Evolutionary conservation across 2,888 invertebrate genomes (phyloP).

Genomic region (Drosophila anomalata): DNA sequence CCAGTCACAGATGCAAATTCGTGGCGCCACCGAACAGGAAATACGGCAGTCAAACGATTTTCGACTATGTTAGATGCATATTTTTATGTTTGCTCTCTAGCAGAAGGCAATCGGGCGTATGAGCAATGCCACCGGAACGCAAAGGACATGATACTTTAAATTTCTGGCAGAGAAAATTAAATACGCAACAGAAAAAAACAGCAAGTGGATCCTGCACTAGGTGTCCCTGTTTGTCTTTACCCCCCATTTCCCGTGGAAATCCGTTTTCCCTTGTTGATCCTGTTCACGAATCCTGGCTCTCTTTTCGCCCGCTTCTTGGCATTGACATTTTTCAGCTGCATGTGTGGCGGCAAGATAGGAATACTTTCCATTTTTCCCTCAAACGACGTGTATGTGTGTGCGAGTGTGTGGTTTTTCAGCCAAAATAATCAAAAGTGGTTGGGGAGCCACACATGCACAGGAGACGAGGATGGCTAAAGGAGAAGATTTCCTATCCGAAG

Average conservation of each 20-base stretch:
- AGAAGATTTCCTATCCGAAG: slow-evolving; percentile 42
- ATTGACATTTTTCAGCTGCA: slow-evolving; percentile 48
- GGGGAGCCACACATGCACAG: slow-evolving; percentile 16
- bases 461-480: slow-evolving; percentile 27
- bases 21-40: slow-evolving; percentile 19
- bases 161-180: not conserved
- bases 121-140: slow-evolving; percentile 8
- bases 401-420: slow-evolving; percentile 26
- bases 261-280: slow-evolving; percentile 10
- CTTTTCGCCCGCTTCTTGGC: slow-evolving; percentile 33
- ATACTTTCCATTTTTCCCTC: slow-evolving; percentile 43
- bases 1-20: slow-evolving; percentile 29
- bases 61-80: slow-evolving; percentile 19
- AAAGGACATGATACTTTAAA: not conserved
- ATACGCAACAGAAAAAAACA: no score
- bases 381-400: not conserved
- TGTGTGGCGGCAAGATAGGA: slow-evolving; percentile 42
- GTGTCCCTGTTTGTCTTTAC: not conserved
- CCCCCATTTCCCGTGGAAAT: slow-evolving; percentile 14
- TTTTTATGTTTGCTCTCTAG: slow-evolving; percentile 10
- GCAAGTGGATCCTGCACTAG: not conserved
- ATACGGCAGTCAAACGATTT: slow-evolving; percentile 27
- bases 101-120: slow-evolving; percentile 8
- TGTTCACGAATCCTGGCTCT: slow-evolving; percentile 15
- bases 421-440: slow-evolving; percentile 59